A percentile compares a stretch with the other conserved stretches of the same genome.
Evolutionary conservation across 2,888 invertebrate species (phyloP).

Genomic region (Blastobasis lacticolella): DNA sequence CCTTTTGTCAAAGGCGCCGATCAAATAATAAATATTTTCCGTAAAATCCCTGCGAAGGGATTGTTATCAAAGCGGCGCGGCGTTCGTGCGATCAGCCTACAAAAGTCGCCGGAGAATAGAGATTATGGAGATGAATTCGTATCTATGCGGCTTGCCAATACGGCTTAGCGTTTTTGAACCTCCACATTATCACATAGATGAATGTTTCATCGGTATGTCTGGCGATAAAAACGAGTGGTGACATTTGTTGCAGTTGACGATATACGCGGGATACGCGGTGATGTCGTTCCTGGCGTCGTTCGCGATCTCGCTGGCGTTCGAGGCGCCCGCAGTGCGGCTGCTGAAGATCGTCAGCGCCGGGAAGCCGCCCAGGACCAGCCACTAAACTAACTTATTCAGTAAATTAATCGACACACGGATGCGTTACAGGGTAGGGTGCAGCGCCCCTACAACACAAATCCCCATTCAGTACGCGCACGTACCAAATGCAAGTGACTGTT

Average conservation of each 20-base stretch:
- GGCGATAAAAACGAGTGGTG: no score
- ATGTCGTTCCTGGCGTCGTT: conserved; percentile 85
- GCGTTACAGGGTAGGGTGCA: neutral
- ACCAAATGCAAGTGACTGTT: conserved; percentile 4
- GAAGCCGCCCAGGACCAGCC: neutral
- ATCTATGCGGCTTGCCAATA: conserved; percentile 19
- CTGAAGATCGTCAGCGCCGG: conserved; percentile 77
- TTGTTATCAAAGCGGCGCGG: conserved; percentile 14
- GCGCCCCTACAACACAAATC: conserved; percentile 1
- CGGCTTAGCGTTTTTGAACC: conserved; percentile 2
- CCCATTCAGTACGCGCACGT: conserved; percentile 1
- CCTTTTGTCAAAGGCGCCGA: no score
- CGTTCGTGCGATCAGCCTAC: conserved; percentile 10
- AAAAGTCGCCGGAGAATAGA: conserved; percentile 17
- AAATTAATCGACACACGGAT: neutral
- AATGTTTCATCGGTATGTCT: no score
- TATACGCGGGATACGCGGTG: conserved; percentile 85
- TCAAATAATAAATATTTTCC: no score
- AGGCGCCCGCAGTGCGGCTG: conserved; percentile 86
- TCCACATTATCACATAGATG: conserved; percentile 6
- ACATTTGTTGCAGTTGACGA: conserved; percentile 44
- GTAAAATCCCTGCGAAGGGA: neutral
- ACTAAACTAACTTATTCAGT: neutral
- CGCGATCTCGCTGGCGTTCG: conserved; percentile 83
- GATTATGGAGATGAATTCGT: conserved; percentile 20